phyloP scores from a whole-genome alignment of 2,113 vertebrate species.

The Chaenogobius annularis region DNA sequence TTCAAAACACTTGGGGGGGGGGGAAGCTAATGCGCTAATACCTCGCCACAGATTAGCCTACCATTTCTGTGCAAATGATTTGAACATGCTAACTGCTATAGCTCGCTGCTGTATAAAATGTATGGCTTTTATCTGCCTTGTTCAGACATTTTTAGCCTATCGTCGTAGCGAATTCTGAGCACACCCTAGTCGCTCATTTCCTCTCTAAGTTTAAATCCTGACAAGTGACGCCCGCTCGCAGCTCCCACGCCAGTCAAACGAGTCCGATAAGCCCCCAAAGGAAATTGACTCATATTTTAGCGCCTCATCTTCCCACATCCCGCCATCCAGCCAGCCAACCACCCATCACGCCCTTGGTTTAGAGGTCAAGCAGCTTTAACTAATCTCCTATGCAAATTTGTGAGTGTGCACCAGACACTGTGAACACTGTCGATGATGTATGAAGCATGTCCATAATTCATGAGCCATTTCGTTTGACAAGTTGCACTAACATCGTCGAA shows the following conservation, averaged over 20 bases:
- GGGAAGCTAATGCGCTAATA: slow-evolving; percentile 33
- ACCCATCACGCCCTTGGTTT: slow-evolving; percentile 60
- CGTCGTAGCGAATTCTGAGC: slow-evolving; percentile 60
- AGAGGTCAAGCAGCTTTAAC: slow-evolving; percentile 67
- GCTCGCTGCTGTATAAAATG: slow-evolving; percentile 12
- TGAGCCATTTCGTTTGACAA: slow-evolving; percentile 37
- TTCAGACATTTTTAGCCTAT: slow-evolving; percentile 39
- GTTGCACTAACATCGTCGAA: slow-evolving; percentile 25
- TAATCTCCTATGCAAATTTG: slow-evolving; percentile 66
- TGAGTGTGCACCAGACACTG: slow-evolving; percentile 21
- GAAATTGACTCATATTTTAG: slow-evolving; percentile 71
- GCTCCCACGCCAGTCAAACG: slow-evolving; percentile 66
- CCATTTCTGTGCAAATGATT: slow-evolving; percentile 39
- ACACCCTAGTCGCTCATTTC: slow-evolving; percentile 67
- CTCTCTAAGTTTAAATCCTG: slow-evolving; percentile 74
- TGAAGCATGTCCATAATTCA: slow-evolving; percentile 46
- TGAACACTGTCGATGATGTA: slow-evolving; percentile 34
- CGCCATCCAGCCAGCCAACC: slow-evolving; percentile 34
- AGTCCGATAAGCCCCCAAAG: slow-evolving; percentile 66
- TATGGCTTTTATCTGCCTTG: slow-evolving; percentile 25
- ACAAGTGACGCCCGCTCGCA: slow-evolving; percentile 65
- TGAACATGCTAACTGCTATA: slow-evolving; percentile 40
- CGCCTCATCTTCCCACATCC: slow-evolving; percentile 55
- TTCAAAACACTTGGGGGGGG: slow-evolving; percentile 49
- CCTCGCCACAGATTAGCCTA: slow-evolving; percentile 42